Evolutionary conservation across 2,113 vertebrate genomes (phyloP).

Genomic region (Tympanuchus pallidicinctus): DNA sequence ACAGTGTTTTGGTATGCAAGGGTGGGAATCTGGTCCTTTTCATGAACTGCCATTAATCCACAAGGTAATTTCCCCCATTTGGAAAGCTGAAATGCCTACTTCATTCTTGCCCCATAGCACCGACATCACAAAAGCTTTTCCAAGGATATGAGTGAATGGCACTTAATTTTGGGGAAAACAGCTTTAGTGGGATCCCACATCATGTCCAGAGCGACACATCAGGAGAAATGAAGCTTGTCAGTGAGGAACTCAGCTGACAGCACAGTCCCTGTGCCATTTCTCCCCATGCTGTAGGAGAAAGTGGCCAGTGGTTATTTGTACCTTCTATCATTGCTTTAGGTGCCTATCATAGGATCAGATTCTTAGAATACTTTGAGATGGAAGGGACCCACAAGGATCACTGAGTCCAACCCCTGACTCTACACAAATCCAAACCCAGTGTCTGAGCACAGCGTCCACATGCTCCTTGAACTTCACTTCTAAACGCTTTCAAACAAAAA

Average conservation of each 20-base stretch:
- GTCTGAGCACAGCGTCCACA: neutral
- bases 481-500: too few relatives aligned
- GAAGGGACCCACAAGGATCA: neutral
- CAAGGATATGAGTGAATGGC: neutral
- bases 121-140: neutral
- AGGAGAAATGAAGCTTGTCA: neutral
- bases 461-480: neutral
- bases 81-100: neutral
- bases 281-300: neutral
- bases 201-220: neutral
- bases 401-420: neutral
- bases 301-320: neutral
- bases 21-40: neutral
- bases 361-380: neutral
- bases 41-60: neutral
- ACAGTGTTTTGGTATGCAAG: neutral
- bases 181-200: neutral
- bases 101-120: fast-evolving
- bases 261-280: neutral
- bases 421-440: neutral
- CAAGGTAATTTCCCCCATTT: neutral
- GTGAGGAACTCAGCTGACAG: neutral
- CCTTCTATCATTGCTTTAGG: neutral
- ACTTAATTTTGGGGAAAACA: neutral
- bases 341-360: neutral